phyloP scores from a whole-genome alignment of 2,113 vertebrate species.

The Xerus inauris region DNA sequence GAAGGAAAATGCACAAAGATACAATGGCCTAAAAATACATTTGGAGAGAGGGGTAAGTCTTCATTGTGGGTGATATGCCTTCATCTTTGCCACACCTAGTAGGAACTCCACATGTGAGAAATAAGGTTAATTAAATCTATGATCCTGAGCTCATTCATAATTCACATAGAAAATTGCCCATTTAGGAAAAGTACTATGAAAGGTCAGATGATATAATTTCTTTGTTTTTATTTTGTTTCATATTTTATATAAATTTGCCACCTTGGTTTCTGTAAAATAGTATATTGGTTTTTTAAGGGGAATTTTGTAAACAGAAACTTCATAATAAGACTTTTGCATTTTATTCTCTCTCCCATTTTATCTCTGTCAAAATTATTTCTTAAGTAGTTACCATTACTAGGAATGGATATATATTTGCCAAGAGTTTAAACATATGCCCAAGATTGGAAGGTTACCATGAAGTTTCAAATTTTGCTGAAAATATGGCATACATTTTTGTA shows the following conservation, averaged over 20 bases:
- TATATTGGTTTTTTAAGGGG: not conserved
- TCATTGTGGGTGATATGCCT: not conserved
- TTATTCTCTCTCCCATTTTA: not conserved
- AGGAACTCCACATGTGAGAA: not conserved
- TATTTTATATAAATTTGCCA: not conserved
- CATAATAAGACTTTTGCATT: not conserved
- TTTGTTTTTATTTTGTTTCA: not conserved
- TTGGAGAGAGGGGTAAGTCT: not conserved
- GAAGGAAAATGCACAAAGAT: not conserved
- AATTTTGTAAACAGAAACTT: not conserved
- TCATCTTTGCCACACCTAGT: not conserved
- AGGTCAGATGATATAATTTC: not conserved
- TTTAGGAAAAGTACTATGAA: not conserved
- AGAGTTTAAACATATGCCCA: not conserved
- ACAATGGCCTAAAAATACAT: not conserved
- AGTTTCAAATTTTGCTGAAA: not conserved
- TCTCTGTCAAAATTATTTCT: slow-evolving; percentile 12
- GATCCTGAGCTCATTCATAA: slow-evolving; percentile 8
- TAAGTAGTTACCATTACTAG: not conserved
- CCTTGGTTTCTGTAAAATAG: not conserved
- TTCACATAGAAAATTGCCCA: not conserved
- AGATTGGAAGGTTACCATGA: not conserved
- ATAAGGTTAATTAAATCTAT: not conserved
- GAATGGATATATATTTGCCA: not conserved
- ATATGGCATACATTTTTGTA: not conserved